Conservation (phyloP, 2,888 invertebrate species). For the Pantelozetes paolii region DNA sequence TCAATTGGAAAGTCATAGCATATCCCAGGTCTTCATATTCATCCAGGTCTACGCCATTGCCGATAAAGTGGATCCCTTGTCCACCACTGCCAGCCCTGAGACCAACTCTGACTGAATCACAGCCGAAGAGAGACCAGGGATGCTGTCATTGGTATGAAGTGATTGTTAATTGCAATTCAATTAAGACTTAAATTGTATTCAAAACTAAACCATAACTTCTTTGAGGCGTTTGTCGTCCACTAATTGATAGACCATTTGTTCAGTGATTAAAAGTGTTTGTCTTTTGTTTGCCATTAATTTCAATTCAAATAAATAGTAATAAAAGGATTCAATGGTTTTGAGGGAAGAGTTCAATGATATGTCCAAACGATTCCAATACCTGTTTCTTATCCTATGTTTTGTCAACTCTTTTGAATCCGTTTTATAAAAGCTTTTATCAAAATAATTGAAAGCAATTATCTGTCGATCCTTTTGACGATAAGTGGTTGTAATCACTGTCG, state of each 20-base stretch:
- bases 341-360: not conserved
- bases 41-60: too few species aligned
- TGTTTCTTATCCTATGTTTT: not conserved
- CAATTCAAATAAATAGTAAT: not conserved
- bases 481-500: not conserved
- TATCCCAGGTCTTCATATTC: too few species aligned
- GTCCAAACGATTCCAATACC: not conserved
- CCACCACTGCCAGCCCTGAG: too few species aligned
- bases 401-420: not conserved
- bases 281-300: not conserved
- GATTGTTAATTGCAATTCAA: too few species aligned
- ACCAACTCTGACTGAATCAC: not conserved
- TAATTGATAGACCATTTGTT: slow-evolving; percentile 1
- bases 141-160: not conserved
- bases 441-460: not conserved
- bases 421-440: not conserved
- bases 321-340: not conserved
- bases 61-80: too few species aligned
- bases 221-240: not conserved
- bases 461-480: not conserved
- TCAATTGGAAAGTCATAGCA: too few species aligned
- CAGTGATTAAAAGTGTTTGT: not conserved
- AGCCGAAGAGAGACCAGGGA: slow-evolving; percentile 2
- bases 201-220: not conserved
- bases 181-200: not conserved